Conservation (phyloP, 2,113 vertebrate genomes). For the Mungos mungo region DNA sequence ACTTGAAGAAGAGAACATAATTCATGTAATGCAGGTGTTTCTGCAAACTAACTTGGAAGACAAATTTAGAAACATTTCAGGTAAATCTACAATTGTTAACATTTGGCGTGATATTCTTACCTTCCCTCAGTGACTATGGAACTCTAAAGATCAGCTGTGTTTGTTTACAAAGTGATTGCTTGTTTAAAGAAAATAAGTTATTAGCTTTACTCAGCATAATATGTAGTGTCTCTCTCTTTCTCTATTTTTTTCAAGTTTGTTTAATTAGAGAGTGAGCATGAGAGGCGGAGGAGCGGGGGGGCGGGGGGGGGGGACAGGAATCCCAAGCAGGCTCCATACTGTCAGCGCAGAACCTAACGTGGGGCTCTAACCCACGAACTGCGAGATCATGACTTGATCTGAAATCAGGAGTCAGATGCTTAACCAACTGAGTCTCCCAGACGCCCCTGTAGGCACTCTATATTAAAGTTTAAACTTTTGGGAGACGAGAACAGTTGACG, state of each 20-base stretch:
- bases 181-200: conserved; percentile 22
- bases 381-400: too few relatives aligned
- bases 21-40: conserved; percentile 2
- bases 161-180: conserved; percentile 14
- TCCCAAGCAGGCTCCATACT: too few relatives aligned
- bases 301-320: too few relatives aligned
- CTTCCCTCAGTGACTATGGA: conserved; percentile 3
- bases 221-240: background rate
- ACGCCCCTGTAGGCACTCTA: background rate
- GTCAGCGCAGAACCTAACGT: too few relatives aligned
- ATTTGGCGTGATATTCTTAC: conserved; percentile 7
- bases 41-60: background rate
- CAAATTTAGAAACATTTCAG: conserved; percentile 16
- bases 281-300: too few relatives aligned
- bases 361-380: too few relatives aligned
- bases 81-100: background rate
- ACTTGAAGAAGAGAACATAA: background rate
- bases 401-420: too few relatives aligned
- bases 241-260: too few relatives aligned
- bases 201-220: background rate
- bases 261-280: too few relatives aligned
- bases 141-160: background rate
- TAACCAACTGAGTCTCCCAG: too few relatives aligned
- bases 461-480: background rate
- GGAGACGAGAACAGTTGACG: background rate